These are phyloP conservation scores for Globicephala melas DNA, from an alignment of 2,113 vertebrate genomes.

Conservation along the genomic window DNA sequence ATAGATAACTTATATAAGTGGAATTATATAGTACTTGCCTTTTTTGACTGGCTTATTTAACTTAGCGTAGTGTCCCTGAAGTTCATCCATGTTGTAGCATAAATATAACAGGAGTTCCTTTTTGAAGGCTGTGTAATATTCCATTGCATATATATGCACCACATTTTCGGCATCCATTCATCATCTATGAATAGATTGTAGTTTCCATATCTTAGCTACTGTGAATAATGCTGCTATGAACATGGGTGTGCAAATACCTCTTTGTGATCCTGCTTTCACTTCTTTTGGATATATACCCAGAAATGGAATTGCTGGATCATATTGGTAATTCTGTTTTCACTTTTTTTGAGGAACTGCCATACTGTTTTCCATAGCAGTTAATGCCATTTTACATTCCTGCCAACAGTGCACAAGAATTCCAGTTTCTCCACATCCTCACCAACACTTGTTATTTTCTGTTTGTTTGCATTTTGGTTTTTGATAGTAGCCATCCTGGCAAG, in stretches of 20 bases:
- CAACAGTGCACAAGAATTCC: background rate
- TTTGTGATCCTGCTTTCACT: background rate
- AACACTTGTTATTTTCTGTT: background rate
- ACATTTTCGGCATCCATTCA: background rate
- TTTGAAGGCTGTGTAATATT: background rate
- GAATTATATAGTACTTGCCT: background rate
- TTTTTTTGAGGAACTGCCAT: background rate
- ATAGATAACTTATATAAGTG: background rate
- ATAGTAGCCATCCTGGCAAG: background rate
- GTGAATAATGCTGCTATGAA: background rate
- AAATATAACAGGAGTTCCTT: background rate
- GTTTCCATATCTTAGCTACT: background rate
- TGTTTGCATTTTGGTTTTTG: background rate
- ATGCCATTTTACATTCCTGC: background rate
- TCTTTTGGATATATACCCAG: background rate
- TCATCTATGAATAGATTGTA: background rate
- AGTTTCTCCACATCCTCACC: background rate
- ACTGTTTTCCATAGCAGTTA: background rate
- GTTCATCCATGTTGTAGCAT: background rate
- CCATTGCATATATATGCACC: background rate
- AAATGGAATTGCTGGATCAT: background rate
- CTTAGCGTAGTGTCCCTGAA: background rate
- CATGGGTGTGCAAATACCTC: background rate
- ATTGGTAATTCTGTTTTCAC: background rate
- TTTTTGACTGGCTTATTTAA: background rate